These are phyloP conservation scores for Cynopterus brachyotis DNA, from an alignment of 2,113 vertebrate genomes.

Conservation along the genomic window DNA sequence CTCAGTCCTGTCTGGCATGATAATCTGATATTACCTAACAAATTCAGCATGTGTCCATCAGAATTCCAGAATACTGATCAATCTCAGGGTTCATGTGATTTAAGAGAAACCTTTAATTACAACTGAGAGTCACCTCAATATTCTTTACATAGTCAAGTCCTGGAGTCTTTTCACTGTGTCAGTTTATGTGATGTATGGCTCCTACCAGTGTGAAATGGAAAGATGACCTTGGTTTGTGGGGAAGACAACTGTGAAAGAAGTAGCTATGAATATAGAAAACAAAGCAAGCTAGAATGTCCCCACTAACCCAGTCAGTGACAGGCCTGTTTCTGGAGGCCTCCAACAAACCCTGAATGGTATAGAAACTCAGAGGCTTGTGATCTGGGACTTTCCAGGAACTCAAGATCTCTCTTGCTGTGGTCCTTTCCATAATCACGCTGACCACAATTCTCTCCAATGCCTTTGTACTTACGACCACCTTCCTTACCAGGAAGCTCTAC, in stretches of 20 bases:
- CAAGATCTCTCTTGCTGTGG: slow-evolving; percentile 87
- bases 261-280: neutral
- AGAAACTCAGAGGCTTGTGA: slow-evolving; percentile 77
- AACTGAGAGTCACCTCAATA: neutral
- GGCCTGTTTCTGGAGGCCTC: slow-evolving; percentile 77
- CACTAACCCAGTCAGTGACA: slow-evolving; percentile 78
- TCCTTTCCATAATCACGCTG: slow-evolving; percentile 87
- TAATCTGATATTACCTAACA: neutral
- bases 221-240: neutral
- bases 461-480: slow-evolving; percentile 92
- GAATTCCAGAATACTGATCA: neutral
- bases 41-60: neutral
- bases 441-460: slow-evolving; percentile 89
- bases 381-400: slow-evolving; percentile 82
- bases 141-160: neutral
- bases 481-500: slow-evolving; percentile 92
- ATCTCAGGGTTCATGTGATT: neutral
- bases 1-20: neutral
- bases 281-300: slow-evolving; percentile 70
- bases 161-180: neutral
- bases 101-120: neutral
- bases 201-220: neutral
- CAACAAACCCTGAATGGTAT: slow-evolving; percentile 81
- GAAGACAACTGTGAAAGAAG: neutral
- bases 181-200: neutral